These are phyloP conservation scores for Coronaproctus castanopsis DNA, from an alignment of 2,888 invertebrate genomes.

Conservation along the genomic window DNA sequence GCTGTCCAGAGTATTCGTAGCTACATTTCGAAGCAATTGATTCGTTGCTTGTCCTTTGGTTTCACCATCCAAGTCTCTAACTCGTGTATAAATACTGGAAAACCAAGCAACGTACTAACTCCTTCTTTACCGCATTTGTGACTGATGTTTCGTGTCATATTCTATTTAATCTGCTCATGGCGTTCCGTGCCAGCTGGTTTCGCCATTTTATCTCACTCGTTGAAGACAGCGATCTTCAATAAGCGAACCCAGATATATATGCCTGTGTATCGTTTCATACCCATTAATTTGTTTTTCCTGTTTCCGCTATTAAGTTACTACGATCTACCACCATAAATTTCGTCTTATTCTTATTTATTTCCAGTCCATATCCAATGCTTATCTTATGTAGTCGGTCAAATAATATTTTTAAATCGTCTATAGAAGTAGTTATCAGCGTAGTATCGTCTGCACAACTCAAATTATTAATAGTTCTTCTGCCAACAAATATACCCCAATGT, in stretches of 20 bases:
- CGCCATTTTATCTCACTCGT: background rate
- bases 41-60: no score
- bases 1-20: background rate
- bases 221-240: background rate
- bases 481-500: background rate
- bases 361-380: background rate
- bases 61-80: no score
- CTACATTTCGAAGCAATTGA: background rate
- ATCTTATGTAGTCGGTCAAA: background rate
- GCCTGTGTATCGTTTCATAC: background rate
- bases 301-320: no score
- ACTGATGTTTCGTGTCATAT: background rate
- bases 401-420: background rate
- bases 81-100: background rate
- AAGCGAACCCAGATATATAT: background rate
- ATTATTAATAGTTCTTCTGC: background rate
- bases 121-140: no score
- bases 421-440: background rate
- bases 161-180: background rate
- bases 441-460: background rate
- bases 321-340: background rate
- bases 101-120: background rate
- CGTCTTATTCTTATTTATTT: background rate
- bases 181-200: background rate
- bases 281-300: background rate